A percentile compares a stretch with the other conserved stretches of the same genome.
Evolutionary conservation across 1,140 invertebrate genomes (phyloP).

Genomic region (Drosophila erecta): DNA sequence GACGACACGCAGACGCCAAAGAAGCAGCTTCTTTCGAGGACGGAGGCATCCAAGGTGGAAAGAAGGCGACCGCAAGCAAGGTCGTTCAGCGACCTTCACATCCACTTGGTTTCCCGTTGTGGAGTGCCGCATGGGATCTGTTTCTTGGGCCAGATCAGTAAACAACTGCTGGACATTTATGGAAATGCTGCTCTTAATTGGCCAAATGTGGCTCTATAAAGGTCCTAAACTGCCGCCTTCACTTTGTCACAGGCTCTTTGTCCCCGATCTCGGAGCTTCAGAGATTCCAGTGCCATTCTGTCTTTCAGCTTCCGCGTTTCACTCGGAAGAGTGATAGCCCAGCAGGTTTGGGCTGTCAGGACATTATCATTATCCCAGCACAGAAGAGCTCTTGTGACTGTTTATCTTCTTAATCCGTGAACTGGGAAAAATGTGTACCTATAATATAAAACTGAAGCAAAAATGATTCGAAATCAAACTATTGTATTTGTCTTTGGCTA

Average conservation of each 20-base stretch:
- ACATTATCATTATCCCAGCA: conserved; percentile 15
- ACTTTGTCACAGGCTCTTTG: conserved; percentile 53
- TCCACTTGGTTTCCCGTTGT: conserved; percentile 49
- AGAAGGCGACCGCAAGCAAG: conserved; percentile 76
- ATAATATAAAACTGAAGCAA: too few species aligned
- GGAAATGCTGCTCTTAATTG: conserved; percentile 63
- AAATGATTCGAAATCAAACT: too few species aligned
- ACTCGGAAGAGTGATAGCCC: conserved; percentile 59
- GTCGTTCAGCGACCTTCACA: conserved; percentile 75
- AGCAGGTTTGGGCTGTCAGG: conserved; percentile 21
- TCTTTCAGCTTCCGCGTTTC: conserved; percentile 66
- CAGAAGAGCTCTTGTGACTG: conserved; percentile 30
- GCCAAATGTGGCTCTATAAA: conserved; percentile 72
- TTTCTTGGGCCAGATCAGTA: conserved; percentile 67
- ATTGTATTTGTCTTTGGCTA: too few species aligned
- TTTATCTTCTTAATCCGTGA: conserved; percentile 18
- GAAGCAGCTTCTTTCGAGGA: conserved; percentile 11
- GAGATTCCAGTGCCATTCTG: conserved; percentile 20
- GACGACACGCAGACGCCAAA: conserved; percentile 72
- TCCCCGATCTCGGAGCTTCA: not conserved
- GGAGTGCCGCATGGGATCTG: conserved; percentile 41
- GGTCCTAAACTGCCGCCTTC: conserved; percentile 35
- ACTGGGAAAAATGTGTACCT: not conserved
- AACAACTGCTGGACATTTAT: conserved; percentile 58
- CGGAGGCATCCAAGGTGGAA: conserved; percentile 17